Conservation (phyloP, 2,888 invertebrate genomes). For the Listrodromus nycthemerus region DNA sequence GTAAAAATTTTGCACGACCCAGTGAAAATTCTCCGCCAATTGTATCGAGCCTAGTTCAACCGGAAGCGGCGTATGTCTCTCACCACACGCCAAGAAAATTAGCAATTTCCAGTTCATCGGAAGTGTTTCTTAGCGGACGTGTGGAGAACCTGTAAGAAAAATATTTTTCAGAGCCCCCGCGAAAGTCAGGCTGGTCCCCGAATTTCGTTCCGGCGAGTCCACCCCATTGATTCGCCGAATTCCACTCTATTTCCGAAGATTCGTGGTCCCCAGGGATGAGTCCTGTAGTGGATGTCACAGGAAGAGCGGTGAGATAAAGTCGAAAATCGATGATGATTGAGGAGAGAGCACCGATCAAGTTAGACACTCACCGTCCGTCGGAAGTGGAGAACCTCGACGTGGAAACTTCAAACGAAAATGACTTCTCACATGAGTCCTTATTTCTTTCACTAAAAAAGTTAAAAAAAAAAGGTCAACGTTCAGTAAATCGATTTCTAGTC, state of each 20-base stretch:
- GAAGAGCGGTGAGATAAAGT: constrained; percentile 33
- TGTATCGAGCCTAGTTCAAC: background rate
- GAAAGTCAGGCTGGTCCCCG: constrained; percentile 1
- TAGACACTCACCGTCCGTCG: constrained; percentile 29
- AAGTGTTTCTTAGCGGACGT: constrained; percentile 18
- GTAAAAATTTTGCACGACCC: no score
- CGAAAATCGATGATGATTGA: constrained; percentile 50
- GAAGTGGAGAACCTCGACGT: constrained; percentile 45
- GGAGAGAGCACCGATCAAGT: constrained; percentile 33
- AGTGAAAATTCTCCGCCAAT: no score
- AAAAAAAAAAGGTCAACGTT: background rate
- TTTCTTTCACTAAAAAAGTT: background rate
- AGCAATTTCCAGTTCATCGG: background rate
- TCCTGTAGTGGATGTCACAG: constrained; percentile 37
- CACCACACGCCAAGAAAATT: background rate
- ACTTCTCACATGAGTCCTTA: background rate
- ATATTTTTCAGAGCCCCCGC: constrained; percentile 9
- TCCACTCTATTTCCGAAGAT: background rate
- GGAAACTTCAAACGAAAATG: constrained; percentile 16
- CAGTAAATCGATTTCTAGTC: background rate
- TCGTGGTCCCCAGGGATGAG: constrained; percentile 35
- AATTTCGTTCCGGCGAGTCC: constrained; percentile 29
- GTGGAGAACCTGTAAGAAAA: constrained; percentile 25
- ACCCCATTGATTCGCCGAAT: constrained; percentile 11
- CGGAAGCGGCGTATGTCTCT: no score